Conservation (phyloP, 2,797 vertebrate genomes). For the Anas bernieri region DNA sequence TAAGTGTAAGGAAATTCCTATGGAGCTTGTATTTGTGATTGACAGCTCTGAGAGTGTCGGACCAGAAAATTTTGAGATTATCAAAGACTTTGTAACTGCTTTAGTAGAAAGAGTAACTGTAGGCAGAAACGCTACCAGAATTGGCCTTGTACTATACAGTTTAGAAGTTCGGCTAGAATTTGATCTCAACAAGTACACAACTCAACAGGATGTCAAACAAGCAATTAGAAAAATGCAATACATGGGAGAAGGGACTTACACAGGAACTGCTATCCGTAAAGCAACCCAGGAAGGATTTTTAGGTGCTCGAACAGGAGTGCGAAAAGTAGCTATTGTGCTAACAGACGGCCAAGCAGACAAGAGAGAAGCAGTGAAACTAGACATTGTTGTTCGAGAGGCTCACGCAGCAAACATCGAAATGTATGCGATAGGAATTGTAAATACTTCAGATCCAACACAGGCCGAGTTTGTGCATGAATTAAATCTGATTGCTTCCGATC, state of each 20-base stretch:
- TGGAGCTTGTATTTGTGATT: slow-evolving; percentile 95
- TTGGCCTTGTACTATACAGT: slow-evolving; percentile 91
- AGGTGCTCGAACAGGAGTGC: slow-evolving; percentile 85
- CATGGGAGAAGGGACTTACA: slow-evolving; percentile 93
- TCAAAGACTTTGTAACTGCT: slow-evolving; percentile 91
- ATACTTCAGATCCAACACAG: slow-evolving; percentile 87
- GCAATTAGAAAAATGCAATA: slow-evolving; percentile 89
- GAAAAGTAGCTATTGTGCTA: slow-evolving; percentile 92
- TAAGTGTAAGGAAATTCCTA: slow-evolving; percentile 93
- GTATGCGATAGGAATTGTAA: slow-evolving; percentile 92
- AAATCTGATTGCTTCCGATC: slow-evolving; percentile 92
- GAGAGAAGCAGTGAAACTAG: slow-evolving; percentile 88
- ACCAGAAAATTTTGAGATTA: slow-evolving; percentile 93
- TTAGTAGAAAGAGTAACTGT: slow-evolving; percentile 90
- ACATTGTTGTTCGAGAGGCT: slow-evolving; percentile 87
- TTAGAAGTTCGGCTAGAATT: slow-evolving; percentile 89
- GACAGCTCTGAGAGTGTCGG: slow-evolving; percentile 95
- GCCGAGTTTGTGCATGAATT: slow-evolving; percentile 87
- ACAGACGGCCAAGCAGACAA: slow-evolving; percentile 92
- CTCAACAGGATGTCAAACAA: slow-evolving; percentile 86
- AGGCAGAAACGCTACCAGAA: slow-evolving; percentile 89
- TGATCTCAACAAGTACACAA: slow-evolving; percentile 84
- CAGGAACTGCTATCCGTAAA: slow-evolving; percentile 90
- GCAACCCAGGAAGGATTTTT: slow-evolving; percentile 91
- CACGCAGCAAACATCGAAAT: slow-evolving; percentile 92